Conservation (phyloP, 1,140 invertebrate species). For the Ceratina calcarata region DNA sequence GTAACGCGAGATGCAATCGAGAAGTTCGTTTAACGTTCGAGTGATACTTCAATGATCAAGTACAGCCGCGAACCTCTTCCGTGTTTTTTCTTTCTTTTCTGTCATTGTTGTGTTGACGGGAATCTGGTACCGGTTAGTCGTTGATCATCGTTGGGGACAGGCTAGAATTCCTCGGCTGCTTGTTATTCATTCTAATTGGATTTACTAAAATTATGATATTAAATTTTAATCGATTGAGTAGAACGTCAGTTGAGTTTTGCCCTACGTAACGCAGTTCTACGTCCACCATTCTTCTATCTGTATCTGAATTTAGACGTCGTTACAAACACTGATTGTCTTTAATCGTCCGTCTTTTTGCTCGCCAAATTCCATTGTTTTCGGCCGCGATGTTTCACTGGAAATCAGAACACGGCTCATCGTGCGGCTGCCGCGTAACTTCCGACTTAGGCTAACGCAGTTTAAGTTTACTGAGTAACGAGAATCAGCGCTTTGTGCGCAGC, state of each 20-base stretch:
- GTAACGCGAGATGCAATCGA: constrained; percentile 9
- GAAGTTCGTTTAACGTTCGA: constrained; percentile 19
- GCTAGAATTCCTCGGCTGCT: neutral
- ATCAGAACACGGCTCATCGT: neutral
- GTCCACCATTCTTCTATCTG: no score
- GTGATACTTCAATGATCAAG: neutral
- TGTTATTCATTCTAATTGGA: no score
- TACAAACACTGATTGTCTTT: no score
- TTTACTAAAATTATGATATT: no score
- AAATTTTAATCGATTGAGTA: no score
- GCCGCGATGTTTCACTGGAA: neutral
- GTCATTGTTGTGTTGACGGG: neutral
- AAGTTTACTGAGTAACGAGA: neutral
- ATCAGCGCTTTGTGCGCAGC: neutral
- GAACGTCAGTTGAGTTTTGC: no score
- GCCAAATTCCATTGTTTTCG: neutral
- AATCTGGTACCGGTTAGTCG: neutral
- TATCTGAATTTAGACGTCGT: no score
- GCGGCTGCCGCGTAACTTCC: neutral
- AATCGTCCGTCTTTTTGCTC: neutral
- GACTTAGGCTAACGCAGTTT: neutral
- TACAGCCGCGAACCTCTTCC: constrained; percentile 20
- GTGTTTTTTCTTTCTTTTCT: neutral
- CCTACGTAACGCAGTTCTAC: no score
- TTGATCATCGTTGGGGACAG: neutral